Base-by-base conservation (phyloP, 2,113 vertebrate genomes). In the Morone chrysops region DNA sequence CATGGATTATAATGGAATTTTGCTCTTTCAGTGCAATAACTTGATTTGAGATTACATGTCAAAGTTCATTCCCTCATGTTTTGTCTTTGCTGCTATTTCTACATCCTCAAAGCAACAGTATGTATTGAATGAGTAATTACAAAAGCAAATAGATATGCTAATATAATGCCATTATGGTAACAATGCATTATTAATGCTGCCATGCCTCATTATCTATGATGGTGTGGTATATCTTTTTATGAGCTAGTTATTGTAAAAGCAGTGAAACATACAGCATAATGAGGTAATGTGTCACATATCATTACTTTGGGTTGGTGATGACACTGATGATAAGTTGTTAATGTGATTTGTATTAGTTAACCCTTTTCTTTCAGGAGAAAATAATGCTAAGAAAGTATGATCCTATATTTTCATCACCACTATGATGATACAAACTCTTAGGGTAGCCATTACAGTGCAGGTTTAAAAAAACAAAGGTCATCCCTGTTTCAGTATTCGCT, bases 111-210 rank as follows among this genome's bases (percentile, higher is more conserved):
- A 9, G 31, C 47, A 4, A 0, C 72, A 12, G 25, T 8, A 40
- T 50, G 31, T 63, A 54, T 43, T 51, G 53, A 57, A 72, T 1
- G 14, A 47, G 38, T 68, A 25, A 77, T 78, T n/a, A 53, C 17
- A 60, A 43, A 67, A 20, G 20, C 54, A 56, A 57, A 20, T 9
- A 31, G 22, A 31, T 56, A 63, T 80, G 66, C 43, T 78, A 80
- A 85, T 81, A 14, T 17, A 8, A 13, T 12, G 57, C 11, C 6
- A 14, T 60, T n/a, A 61, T 9, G 36, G 45, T 4, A 53, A 60
- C 53, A 41, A 25, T 25, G 54, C 62, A 57, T 71, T 18, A 85
- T 70, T 47, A 38, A 47, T 11, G 50, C 4, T 12, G 12, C 12
- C 51, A 16, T 45, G 60, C 31, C 51, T 75, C 65, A 60, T 65